phyloP scores from a whole-genome alignment of 2,113 vertebrate species.

The Centropus unirufus region DNA sequence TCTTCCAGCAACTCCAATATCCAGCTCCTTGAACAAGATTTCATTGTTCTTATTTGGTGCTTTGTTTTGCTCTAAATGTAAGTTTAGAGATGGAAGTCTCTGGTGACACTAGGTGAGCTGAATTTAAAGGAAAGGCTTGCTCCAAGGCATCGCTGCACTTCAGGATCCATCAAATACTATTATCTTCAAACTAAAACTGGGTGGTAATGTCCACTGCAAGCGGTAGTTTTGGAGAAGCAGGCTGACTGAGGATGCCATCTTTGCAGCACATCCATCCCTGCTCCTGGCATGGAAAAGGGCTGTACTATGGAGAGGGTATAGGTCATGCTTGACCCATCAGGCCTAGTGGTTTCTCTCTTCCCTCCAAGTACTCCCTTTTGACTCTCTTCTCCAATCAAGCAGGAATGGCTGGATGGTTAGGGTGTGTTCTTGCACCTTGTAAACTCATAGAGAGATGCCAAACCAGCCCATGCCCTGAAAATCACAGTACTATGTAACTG shows the following conservation, averaged over 20 bases:
- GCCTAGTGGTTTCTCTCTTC: rapidly evolving
- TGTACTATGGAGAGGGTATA: background rate
- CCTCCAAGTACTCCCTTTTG: background rate
- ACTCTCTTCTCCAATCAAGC: background rate
- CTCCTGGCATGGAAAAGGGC: background rate
- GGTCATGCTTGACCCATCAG: too few species aligned
- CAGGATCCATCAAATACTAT: too few species aligned
- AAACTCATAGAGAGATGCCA: background rate
- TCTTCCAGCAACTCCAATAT: background rate
- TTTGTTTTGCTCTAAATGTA: background rate
- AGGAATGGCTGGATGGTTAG: background rate
- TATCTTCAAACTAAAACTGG: rapidly evolving
- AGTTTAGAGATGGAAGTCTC: background rate
- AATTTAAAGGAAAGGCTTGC: background rate
- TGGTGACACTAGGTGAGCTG: background rate
- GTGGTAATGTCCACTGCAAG: background rate
- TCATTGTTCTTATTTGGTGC: background rate
- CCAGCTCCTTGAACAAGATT: background rate
- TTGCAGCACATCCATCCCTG: background rate
- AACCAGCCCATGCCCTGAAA: background rate
- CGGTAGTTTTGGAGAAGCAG: background rate
- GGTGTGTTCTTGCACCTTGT: rapidly evolving
- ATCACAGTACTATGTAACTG: background rate
- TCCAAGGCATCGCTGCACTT: background rate
- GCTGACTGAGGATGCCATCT: background rate